Base-by-base conservation (phyloP, 2,113 vertebrate genomes). In the Paramormyrops kingsleyae region DNA sequence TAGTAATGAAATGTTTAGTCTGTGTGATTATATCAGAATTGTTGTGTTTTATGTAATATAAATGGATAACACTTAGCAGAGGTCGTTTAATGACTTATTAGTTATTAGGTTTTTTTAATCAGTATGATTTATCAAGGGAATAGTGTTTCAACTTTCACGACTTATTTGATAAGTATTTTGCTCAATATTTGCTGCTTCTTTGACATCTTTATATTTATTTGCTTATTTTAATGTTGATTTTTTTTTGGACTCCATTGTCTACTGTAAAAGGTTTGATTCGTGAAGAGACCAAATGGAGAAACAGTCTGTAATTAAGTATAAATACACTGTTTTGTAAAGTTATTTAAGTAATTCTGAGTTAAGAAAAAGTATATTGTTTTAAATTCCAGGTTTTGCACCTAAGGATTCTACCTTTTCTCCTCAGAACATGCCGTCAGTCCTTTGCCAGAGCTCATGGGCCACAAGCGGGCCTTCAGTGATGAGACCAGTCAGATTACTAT, bases 391-490 rank as follows among this genome's bases (percentile, higher is more conserved):
- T 86, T 86, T 27, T 27, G 21, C 10, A n/a, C 7, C 85, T 87
- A 50, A 56, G 12, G 12, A 87, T 31, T 87, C 47, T 87, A 13
- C n/a, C 15, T 42, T 46, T 84, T 46, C 83, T 46, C 19, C 21
- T 47, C 83, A 95, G 94, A 94, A 84, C 94, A 95, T 56, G 94
- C 94, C 74, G 92, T 91, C 0, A 93, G 95, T 53, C 95, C 96
- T 0, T 97, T 97, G 2, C 97, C 97, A 1, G 96, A 95, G 93
- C 91, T 95, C 44, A 91, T 95, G 93, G 97, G 95, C 47, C 99
- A 99, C 95, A 98, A 98, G 95, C 94, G 99, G 89, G 98, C 98
- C 0, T 96, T 97, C 92, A 99, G 98, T 0, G 98, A 99, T 0
- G 98, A 98, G 47, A 96, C 95, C 19, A 96, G 94, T 91, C 97